Evolutionary conservation across 2,888 invertebrate genomes (phyloP), one percentile per base, ranked within the genome.

Genomic region (Macropis europaea): DNA sequence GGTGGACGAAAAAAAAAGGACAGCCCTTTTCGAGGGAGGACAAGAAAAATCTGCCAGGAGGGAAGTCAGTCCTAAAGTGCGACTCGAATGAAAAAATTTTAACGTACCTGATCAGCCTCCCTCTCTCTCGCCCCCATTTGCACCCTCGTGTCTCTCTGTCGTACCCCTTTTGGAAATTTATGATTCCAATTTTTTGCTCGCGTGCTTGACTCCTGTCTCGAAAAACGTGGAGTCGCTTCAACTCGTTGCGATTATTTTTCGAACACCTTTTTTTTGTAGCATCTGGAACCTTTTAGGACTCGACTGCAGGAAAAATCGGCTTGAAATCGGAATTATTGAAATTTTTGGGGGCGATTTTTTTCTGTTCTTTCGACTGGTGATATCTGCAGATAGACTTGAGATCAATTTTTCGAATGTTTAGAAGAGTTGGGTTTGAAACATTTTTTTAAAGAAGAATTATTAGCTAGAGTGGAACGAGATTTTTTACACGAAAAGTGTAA

Each of bases 131-230:
- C 9, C 6, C 15, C 13, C 38, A 7, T 24, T 7, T n/a, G n/a
- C n/a, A n/a, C 11, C 6, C 19, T 22, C 22, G 36, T 11, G 11
- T 50, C 32, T n/a, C 19, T 17, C 19, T 36, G 32, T n/a, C 6
- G 3, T 19, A 4, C 13, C 34, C 19, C 45, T 45, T 68, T 52
- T 52, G 2, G 0, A 45, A 52, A 67, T 79, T 76, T 76, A 78
- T 36, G 69, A 70, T 30, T 38, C 6, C 2, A 5, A 66, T 61
- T 77, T 77, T 73, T 64, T 68, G 42, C 62, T 45, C 48, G 32
- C 54, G 26, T 40, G 42, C 64, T 42, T 28, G n/a, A 30, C 64
- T 52, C 43, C 5, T 17, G 38, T 2, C 28, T 54, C 17, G 17
- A 11, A 26, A 28, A 62, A 45, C 43, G 26, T 4, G 17, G 7